phyloP scores from a whole-genome alignment of 2,888 invertebrate species.

The Steinernema hermaphroditum region DNA sequence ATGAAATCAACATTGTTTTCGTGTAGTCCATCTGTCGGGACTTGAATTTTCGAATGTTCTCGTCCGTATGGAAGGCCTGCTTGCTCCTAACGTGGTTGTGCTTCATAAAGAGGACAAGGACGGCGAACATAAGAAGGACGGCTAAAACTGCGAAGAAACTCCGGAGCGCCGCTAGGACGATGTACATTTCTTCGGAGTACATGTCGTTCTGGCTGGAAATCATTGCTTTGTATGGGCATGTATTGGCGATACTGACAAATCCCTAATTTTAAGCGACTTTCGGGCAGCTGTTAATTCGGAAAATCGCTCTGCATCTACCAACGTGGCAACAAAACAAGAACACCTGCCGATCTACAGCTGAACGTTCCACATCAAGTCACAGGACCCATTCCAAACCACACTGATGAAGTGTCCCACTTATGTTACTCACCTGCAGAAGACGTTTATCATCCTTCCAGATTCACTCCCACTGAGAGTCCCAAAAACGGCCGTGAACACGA shows the following conservation, averaged over 20 bases:
- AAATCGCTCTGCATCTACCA: too few relatives aligned
- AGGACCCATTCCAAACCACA: background rate
- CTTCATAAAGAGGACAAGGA: background rate
- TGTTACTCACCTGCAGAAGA: constrained; percentile 9
- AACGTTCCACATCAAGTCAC: too few relatives aligned
- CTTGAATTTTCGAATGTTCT: background rate
- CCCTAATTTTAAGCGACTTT: too few relatives aligned
- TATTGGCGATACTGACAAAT: too few relatives aligned
- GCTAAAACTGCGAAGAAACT: background rate
- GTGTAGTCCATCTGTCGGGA: constrained; percentile 8
- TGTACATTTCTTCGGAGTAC: background rate
- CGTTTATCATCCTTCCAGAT: background rate
- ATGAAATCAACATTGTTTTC: constrained; percentile 14
- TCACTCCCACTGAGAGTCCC: background rate
- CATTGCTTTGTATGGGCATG: too few relatives aligned
- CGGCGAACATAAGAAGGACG: constrained; percentile 7
- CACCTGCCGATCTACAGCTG: too few relatives aligned
- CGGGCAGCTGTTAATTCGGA: too few relatives aligned
- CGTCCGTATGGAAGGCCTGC: constrained; percentile 10
- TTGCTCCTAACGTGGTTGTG: constrained; percentile 7
- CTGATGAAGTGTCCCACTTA: background rate
- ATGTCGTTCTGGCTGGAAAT: constrained; percentile 10
- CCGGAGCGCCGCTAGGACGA: background rate
- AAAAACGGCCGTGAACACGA: background rate
- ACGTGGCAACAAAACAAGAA: too few relatives aligned